A percentile compares a stretch with the other conserved stretches of the same genome.
These are phyloP conservation scores for Trinorchestia longiramus DNA, from an alignment of 1,140 invertebrate species.

Conservation along the genomic window DNA sequence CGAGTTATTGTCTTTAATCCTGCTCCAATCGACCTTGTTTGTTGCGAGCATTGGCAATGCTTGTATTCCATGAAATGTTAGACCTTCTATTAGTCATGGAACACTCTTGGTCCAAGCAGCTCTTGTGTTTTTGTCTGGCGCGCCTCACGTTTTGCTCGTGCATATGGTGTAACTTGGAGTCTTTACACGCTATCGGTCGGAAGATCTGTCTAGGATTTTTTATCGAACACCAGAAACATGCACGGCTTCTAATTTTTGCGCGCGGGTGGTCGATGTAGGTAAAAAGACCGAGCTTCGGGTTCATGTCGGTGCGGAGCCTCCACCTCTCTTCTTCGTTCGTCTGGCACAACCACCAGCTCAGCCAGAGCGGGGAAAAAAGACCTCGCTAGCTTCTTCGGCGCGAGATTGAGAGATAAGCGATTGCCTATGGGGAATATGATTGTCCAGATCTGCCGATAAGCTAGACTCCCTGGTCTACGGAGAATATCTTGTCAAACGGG, in stretches of 20 bases:
- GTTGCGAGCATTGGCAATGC: neutral
- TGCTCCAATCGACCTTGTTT: conserved; percentile 31
- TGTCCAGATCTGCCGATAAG: conserved; percentile 48
- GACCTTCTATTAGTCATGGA: conserved; percentile 34
- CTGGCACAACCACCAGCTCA: conserved; percentile 4
- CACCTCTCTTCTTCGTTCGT: neutral
- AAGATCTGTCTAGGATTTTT: conserved; percentile 54
- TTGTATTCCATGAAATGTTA: conserved; percentile 31
- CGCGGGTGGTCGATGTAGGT: conserved; percentile 47
- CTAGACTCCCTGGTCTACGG: neutral
- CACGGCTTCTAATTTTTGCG: conserved; percentile 51
- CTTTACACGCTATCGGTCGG: conserved; percentile 48
- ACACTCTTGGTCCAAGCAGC: conserved; percentile 11
- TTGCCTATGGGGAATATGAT: conserved; percentile 54
- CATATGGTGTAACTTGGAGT: conserved; percentile 44
- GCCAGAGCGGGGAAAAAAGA: neutral
- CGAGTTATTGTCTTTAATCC: neutral
- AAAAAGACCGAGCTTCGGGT: conserved; percentile 41
- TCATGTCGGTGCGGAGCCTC: conserved; percentile 11
- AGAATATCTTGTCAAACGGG: conserved; percentile 33
- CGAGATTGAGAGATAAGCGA: conserved; percentile 54
- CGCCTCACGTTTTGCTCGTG: conserved; percentile 41
- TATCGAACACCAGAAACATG: conserved; percentile 52
- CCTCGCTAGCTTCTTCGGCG: conserved; percentile 15
- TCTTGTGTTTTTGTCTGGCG: neutral